Base-by-base conservation (phyloP, 2,888 invertebrate genomes). In the Yponomeuta sedellus region DNA sequence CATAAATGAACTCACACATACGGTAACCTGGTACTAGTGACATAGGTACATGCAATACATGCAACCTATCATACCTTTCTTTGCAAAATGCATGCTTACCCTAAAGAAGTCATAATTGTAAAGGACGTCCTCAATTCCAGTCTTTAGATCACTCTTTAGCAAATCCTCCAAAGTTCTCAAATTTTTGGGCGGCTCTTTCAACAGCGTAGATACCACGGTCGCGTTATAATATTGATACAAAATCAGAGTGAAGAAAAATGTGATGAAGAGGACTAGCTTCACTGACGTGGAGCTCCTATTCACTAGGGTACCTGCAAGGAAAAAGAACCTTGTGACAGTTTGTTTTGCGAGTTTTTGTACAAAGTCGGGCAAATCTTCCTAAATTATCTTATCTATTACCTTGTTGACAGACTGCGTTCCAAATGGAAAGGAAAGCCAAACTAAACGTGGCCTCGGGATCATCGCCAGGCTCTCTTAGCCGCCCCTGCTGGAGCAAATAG, bases 191-290 rank as follows among this genome's bases (percentile, higher is more conserved):
- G 93, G 89, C 67, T 93, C 93, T 76, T 92, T 91, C 52, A 95
- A 79, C 67, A 94, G 76, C 0, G 93, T 92, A 0, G 95, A 94
- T 0, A 95, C 94, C 64, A 95, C 93, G 64, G 93, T 93, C 1
- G 94, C 95, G 61, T 94, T 94, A 77, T 95, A 95, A 77, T 94
- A 95, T 75, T 94, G 94, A 77, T 94, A 94, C 61, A 94, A 81
- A 20, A 93, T 88, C 69, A 94, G 86, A 0, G 93, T 88, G 76
- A 93, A 94, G 1, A 94, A 65, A 62, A 93, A 86, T 1, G 91
- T 89, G 1, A 88, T 86, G 65, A 93, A 85, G 3, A 92, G 82
- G 28, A 93, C 81, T 61, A 93, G 80, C 68, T 93, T 92, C 2
- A 92, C 86, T 0, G 94, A 92, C 25, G 87, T 80, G 0, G 91